Evolutionary conservation across 1,140 invertebrate species (phyloP).

Genomic region (Batillaria attramentaria): DNA sequence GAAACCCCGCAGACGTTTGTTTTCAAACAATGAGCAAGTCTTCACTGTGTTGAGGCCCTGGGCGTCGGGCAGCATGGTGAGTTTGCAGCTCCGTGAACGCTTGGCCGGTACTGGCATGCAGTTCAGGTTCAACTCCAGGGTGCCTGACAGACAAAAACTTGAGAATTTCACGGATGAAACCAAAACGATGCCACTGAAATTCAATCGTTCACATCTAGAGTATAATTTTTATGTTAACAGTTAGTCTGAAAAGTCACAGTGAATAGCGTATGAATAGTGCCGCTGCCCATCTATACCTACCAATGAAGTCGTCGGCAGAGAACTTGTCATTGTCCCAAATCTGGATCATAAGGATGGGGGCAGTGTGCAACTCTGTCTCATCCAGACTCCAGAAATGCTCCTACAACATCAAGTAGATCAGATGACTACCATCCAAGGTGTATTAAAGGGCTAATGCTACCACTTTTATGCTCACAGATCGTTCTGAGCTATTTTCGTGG

Average conservation of each 20-base stretch:
- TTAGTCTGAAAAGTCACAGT: not conserved
- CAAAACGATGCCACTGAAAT: not conserved
- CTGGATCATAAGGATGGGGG: conserved; percentile 10
- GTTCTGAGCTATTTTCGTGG: too few relatives aligned
- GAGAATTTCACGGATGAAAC: not conserved
- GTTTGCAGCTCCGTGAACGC: not conserved
- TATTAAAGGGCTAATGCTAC: too few relatives aligned
- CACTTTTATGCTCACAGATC: too few relatives aligned
- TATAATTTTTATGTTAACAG: not conserved
- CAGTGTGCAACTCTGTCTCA: not conserved
- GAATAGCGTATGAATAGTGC: not conserved
- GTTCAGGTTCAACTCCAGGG: not conserved
- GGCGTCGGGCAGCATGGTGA: conserved; percentile 53
- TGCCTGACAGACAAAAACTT: not conserved
- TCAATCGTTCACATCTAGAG: not conserved
- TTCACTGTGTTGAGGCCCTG: conserved; percentile 60
- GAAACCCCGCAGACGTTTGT: conserved; percentile 71
- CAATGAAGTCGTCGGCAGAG: conserved; percentile 73
- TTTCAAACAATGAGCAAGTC: conserved; percentile 72
- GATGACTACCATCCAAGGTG: too few relatives aligned
- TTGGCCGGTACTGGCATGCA: not conserved
- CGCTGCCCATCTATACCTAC: conserved; percentile 49
- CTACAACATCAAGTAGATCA: conserved; percentile 31
- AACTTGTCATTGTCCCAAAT: conserved; percentile 74
- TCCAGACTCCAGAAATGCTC: not conserved